These are phyloP conservation scores for Triplophysa tibetana DNA, from an alignment of 2,113 vertebrate species.

Conservation along the genomic window DNA sequence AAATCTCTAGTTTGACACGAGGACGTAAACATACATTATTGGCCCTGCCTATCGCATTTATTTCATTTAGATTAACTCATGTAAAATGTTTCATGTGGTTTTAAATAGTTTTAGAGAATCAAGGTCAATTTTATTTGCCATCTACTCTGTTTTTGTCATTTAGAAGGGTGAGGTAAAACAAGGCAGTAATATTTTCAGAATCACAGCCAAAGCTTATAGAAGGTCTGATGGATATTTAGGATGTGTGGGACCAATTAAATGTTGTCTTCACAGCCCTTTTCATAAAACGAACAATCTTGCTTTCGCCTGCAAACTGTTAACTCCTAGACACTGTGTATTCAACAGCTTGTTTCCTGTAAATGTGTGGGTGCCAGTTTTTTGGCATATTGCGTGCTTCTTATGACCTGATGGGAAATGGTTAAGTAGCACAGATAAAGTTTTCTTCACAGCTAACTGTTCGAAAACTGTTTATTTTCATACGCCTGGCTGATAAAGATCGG, in stretches of 20 bases:
- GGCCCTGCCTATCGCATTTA: background rate
- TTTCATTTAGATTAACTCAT: background rate
- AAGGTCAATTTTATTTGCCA: background rate
- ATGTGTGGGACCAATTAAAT: constrained; percentile 26
- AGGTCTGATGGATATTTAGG: constrained; percentile 14
- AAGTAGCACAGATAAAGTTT: constrained; percentile 30
- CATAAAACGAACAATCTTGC: constrained; percentile 27
- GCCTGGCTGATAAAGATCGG: background rate
- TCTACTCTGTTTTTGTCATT: background rate
- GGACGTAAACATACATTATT: background rate
- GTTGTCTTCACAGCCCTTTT: constrained; percentile 2
- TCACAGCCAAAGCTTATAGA: constrained; percentile 6
- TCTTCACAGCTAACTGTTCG: background rate
- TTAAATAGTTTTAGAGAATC: background rate
- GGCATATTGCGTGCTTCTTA: constrained; percentile 26
- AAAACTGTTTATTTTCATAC: background rate
- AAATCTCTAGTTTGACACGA: background rate
- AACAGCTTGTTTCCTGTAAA: constrained; percentile 38
- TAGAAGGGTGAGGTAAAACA: background rate
- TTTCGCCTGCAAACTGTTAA: constrained; percentile 25
- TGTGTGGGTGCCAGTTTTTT: constrained; percentile 46
- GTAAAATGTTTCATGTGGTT: background rate
- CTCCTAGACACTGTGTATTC: constrained; percentile 1
- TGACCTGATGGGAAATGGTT: constrained; percentile 11
- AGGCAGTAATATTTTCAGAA: constrained; percentile 21